phyloP scores from a whole-genome alignment of 2,888 invertebrate species.

The Pilophorus perplexus region DNA sequence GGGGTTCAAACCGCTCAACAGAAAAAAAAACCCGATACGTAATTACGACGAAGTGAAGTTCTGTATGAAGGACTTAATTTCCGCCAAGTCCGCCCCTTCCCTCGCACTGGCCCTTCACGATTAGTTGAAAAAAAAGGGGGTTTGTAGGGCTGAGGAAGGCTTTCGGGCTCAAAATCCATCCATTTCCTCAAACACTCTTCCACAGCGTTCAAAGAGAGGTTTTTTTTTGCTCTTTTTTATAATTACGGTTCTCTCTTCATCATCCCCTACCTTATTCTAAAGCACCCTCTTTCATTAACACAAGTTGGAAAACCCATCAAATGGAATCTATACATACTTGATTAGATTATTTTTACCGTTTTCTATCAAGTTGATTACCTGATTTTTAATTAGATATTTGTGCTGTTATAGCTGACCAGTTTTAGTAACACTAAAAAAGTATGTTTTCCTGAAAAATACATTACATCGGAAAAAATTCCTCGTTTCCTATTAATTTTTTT shows the following conservation, averaged over 20 bases:
- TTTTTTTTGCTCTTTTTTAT: neutral
- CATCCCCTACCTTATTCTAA: neutral
- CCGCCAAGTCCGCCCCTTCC: neutral
- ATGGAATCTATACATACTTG: too few relatives aligned
- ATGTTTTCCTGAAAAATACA: too few relatives aligned
- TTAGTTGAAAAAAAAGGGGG: neutral
- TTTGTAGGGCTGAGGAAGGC: neutral
- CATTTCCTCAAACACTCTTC: slow-evolving; percentile 21
- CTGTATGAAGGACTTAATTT: slow-evolving; percentile 22
- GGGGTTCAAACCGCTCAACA: neutral
- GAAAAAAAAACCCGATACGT: slow-evolving; percentile 16
- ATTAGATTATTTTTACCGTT: too few relatives aligned
- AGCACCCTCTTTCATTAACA: too few relatives aligned
- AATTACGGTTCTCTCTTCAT: neutral
- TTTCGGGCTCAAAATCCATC: slow-evolving; percentile 15
- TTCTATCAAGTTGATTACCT: too few relatives aligned
- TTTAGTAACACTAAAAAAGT: too few relatives aligned
- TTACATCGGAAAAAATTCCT: too few relatives aligned
- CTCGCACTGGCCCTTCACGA: neutral
- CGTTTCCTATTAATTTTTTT: too few relatives aligned
- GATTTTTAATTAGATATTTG: too few relatives aligned
- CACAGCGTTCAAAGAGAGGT: slow-evolving; percentile 6
- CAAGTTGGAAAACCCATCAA: too few relatives aligned
- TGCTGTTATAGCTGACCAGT: too few relatives aligned
- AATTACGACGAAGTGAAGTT: slow-evolving; percentile 11